Conservation (phyloP, 2,888 invertebrate species). For the Bedellia somnulentella region DNA sequence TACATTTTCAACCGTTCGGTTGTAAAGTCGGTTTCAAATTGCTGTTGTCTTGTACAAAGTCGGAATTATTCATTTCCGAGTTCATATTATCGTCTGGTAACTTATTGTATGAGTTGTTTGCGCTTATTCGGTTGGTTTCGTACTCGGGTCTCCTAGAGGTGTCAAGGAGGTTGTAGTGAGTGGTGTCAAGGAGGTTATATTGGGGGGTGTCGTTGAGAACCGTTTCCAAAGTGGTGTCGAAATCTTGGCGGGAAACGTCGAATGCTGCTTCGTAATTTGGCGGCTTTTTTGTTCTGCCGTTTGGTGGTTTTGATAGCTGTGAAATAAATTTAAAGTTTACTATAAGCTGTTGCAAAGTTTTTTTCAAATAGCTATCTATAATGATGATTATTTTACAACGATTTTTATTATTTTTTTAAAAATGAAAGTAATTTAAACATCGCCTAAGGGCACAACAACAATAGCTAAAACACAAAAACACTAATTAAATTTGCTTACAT, state of each 20-base stretch:
- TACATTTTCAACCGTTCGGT: conserved; percentile 52
- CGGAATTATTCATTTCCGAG: conserved; percentile 30
- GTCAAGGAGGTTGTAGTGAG: conserved; percentile 25
- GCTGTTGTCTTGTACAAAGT: conserved; percentile 30
- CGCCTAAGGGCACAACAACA: too few species aligned
- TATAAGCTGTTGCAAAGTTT: too few species aligned
- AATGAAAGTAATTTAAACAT: too few species aligned
- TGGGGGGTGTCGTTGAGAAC: conserved; percentile 20
- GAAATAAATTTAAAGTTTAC: conserved; percentile 4
- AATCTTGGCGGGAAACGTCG: conserved; percentile 28
- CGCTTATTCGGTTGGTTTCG: conserved; percentile 13
- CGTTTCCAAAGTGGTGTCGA: conserved; percentile 32
- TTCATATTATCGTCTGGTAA: conserved; percentile 54
- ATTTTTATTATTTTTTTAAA: too few species aligned
- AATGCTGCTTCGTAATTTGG: conserved; percentile 31
- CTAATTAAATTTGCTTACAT: too few species aligned
- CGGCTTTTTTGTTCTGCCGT: conserved; percentile 31
- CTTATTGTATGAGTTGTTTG: conserved; percentile 27
- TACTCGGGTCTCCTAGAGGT: conserved; percentile 27
- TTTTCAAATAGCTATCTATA: too few species aligned
- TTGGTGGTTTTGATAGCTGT: conserved; percentile 37
- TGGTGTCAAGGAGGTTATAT: too few species aligned
- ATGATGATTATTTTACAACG: too few species aligned
- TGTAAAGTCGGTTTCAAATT: conserved; percentile 42
- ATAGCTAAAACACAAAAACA: too few species aligned